Base-by-base conservation (phyloP, 1,140 invertebrate species). In the Drosophila ficusphila region DNA sequence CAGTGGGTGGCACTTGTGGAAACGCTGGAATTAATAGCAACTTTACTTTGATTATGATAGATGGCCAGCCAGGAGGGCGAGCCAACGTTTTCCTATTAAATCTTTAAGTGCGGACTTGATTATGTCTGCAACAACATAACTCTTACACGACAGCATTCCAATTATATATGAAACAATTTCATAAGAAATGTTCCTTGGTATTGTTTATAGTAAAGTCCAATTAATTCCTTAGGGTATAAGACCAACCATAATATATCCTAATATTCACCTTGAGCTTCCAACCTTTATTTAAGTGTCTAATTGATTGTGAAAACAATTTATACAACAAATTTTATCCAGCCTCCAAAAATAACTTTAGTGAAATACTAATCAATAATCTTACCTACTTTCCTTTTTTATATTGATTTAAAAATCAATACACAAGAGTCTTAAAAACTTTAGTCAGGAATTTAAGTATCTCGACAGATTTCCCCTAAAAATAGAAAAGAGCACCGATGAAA, bases 11-110 rank as follows among this genome's bases (percentile, higher is more conserved):
- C 41, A 9, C 5, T 7, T 7, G 6, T 3, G 42, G 44, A 33
- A 41, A 19, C 41, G 19, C 14, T 38, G 46, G 23, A 46, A 49
- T 60, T 72, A 72, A 79, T 52, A 57, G 56, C 76, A 68, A 34
- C 36, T 27, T 52, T 18, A 7, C 31, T 21, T 25, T 44, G 44
- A 69, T 56, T 49, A 58, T 71, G 52, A 71, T 57, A 44, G 25
- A 58, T 52, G 46, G 36, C n/a, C 41, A 7, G 25, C 18, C 2
- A 19, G 42, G 25, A n/a, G 9, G n/a, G 8, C 31, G 1, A 14
- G n/a, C 14, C 5, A 12, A 31, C 18, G 3, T 18, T 14, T 44
- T 54, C 9, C 8, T 8, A 39, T 33, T 21, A 7, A 46, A 47
- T 47, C 27, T 14, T 9, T 1, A 9, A 57, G 4, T 2, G 9